phyloP scores from a whole-genome alignment of 2,888 invertebrate genomes.

The Pammene aurita region DNA sequence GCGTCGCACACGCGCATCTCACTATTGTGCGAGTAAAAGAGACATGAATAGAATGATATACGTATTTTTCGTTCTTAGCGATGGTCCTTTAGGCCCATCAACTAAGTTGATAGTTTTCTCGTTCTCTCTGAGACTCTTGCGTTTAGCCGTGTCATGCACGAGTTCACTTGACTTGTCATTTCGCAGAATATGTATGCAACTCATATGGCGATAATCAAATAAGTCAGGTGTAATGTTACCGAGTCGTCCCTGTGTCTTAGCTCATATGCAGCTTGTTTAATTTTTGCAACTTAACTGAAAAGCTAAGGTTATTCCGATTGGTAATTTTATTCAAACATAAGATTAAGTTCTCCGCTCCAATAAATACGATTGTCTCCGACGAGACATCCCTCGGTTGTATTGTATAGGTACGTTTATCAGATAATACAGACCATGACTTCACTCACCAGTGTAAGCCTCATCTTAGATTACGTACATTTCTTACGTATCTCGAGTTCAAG shows the following conservation, averaged over 20 bases:
- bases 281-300: background rate
- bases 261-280: background rate
- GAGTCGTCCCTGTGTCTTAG: slow-evolving; percentile 31
- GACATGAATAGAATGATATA: background rate
- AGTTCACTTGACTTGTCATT: slow-evolving; percentile 77
- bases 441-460: background rate
- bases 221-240: slow-evolving; percentile 38
- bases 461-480: background rate
- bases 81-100: slow-evolving; percentile 22
- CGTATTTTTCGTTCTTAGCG: background rate
- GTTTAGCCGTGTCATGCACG: slow-evolving; percentile 70
- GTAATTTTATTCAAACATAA: background rate
- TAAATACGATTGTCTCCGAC: background rate
- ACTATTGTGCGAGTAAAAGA: no score
- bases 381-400: background rate
- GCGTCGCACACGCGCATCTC: no score
- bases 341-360: slow-evolving; percentile 1
- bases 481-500: slow-evolving; percentile 1
- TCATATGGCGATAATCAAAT: slow-evolving; percentile 77
- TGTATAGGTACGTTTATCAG: background rate
- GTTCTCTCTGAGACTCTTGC: slow-evolving; percentile 69
- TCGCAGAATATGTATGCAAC: slow-evolving; percentile 72
- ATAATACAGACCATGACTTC: background rate
- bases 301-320: background rate
- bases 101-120: slow-evolving; percentile 43